These are phyloP conservation scores for Lophotriccus pileatus DNA, from an alignment of 2,797 vertebrate species.

Conservation along the genomic window DNA sequence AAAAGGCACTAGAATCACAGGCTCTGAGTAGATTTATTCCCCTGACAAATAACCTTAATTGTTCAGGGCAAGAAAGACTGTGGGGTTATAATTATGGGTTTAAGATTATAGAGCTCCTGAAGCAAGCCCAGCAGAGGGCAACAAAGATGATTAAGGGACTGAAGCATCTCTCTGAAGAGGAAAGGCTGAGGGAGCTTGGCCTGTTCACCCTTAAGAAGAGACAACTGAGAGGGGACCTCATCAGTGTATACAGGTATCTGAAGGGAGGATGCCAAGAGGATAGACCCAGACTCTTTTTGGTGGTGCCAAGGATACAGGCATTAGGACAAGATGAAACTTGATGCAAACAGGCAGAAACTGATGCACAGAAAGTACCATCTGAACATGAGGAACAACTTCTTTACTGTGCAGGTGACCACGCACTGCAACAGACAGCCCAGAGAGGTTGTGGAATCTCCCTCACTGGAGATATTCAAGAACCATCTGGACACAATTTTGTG, in stretches of 20 bases:
- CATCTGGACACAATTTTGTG: background rate
- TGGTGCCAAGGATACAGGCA: background rate
- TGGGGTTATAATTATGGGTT: background rate
- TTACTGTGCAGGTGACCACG: background rate
- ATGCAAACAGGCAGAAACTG: background rate
- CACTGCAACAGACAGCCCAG: background rate
- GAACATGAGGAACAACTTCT: background rate
- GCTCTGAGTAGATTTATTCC: background rate
- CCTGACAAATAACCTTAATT: background rate
- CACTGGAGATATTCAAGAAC: background rate
- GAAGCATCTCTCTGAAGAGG: background rate
- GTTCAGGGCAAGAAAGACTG: background rate
- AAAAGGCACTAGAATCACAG: background rate
- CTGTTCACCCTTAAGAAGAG: background rate
- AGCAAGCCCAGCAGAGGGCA: background rate
- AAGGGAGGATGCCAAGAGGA: background rate
- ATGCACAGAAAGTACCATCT: background rate
- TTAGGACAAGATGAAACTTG: background rate
- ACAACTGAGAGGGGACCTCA: background rate
- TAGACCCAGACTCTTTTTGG: background rate
- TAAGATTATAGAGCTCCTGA: background rate
- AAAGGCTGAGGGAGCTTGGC: background rate
- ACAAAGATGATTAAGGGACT: background rate
- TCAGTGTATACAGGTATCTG: no score
- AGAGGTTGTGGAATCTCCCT: background rate